Base-by-base conservation (phyloP, 1,140 invertebrate genomes). In the Carposina sasakii region DNA sequence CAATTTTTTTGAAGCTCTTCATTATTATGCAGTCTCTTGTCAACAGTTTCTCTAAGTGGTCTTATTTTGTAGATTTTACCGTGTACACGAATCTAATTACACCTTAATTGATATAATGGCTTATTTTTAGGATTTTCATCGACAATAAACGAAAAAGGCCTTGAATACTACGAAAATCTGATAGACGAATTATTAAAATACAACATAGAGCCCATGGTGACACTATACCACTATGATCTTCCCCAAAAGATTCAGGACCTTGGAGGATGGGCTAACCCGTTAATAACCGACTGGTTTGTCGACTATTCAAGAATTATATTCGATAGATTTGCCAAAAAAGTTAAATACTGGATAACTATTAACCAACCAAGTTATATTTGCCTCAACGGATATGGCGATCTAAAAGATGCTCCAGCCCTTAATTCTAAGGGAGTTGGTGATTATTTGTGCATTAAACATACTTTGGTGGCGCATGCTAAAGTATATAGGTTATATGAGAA, bases 141-240 rank as follows among this genome's bases (percentile, higher is more conserved):
- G 48, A 54, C 74, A 0, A 77, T 90, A n/a, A 91, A 90, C 65
- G 76, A 86, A 23, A 66, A 83, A 13, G 91, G 90, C 23, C 71
- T 92, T 0, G 71, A 87, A 22, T 91, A 90, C 53, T 92, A 92
- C 57, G 88, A 89, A 52, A 86, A 87, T 28, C 48, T 92, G 10
- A 90, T 92, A n/a, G 71, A 91, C 48, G 89, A 88, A 36, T 65
- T 92, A 2, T 31, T 85, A 4, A 82, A 76, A 26, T 81, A 87
- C 23, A 86, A 87, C 20, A 87, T 89, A 2, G 76, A 83, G 2
- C 89, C 90, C 0, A 87, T 90, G 81, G 87, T 91, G 0, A 91
- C 90, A 0, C 71, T 92, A 1, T 91, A 91, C 68, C 90, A 91
- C 52, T 91, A 89, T 86, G 91, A 92, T 45, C 63, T 91, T 46